phyloP scores from a whole-genome alignment of 2,113 vertebrate species.

The Connochaetes taurinus region DNA sequence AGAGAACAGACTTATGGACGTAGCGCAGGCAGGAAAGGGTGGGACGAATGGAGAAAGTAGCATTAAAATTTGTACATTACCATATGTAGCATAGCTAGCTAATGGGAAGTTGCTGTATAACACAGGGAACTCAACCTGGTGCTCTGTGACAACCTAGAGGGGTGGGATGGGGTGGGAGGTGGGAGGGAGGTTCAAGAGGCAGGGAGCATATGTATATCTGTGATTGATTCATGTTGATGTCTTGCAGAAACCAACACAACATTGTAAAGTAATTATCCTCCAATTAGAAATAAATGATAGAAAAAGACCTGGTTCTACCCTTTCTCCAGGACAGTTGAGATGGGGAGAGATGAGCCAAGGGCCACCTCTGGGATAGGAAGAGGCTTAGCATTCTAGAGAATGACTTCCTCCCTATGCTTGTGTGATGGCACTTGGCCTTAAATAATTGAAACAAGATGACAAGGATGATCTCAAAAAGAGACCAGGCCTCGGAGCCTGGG shows the following conservation, averaged over 20 bases:
- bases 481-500: not conserved
- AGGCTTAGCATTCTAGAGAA: not conserved
- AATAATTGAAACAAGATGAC: not conserved
- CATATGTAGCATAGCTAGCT: not conserved
- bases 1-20: not conserved
- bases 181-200: not conserved
- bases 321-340: not conserved
- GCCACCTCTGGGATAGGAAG: not conserved
- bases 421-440: not conserved
- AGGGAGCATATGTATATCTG: not conserved
- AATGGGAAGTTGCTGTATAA: not conserved
- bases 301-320: not conserved
- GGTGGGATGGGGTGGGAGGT: not conserved
- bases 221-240: not conserved
- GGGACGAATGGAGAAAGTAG: not conserved
- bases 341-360: not conserved
- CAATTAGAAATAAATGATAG: not conserved
- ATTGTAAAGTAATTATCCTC: not conserved
- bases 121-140: not conserved
- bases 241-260: not conserved
- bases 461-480: not conserved
- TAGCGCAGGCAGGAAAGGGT: not conserved
- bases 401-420: not conserved
- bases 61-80: not conserved
- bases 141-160: not conserved